Conservation (phyloP, 2,113 vertebrate genomes). For the Bombycilla garrulus region DNA sequence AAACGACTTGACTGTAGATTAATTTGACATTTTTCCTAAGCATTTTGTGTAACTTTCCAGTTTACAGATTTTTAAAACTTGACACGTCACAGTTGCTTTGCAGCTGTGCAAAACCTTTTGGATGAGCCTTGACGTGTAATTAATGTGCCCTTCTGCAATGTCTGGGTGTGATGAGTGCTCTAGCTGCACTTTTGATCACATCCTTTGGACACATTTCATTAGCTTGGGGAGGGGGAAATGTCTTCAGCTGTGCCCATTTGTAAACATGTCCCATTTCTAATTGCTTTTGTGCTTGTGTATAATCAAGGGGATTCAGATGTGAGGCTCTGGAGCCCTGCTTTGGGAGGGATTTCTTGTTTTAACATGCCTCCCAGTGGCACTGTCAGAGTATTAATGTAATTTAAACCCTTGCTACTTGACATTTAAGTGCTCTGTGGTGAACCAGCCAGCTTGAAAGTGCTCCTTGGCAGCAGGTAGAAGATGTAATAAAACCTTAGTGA, state of each 20-base stretch:
- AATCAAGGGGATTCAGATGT: not conserved
- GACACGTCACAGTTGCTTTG: not conserved
- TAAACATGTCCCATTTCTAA: not conserved
- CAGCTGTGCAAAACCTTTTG: constrained; percentile 14
- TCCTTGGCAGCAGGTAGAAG: not conserved
- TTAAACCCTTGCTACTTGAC: constrained; percentile 3
- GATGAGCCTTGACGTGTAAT: not conserved
- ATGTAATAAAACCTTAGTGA: constrained; percentile 28
- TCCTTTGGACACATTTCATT: not conserved
- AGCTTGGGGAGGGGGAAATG: not conserved
- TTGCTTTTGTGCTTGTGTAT: not conserved
- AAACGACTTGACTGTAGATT: not conserved
- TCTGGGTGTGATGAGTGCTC: not conserved
- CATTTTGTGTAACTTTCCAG: not conserved
- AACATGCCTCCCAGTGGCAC: constrained; percentile 5
- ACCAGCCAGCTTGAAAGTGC: not conserved
- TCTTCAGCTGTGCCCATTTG: not conserved
- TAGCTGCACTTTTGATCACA: not conserved
- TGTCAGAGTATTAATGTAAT: not conserved
- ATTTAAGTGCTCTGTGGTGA: constrained; percentile 2
- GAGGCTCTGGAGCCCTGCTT: not conserved
- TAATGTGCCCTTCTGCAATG: constrained; percentile 30
- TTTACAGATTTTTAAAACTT: not conserved
- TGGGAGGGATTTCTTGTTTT: not conserved
- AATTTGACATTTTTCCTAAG: not conserved